phyloP scores from a whole-genome alignment of 2,113 vertebrate genomes.

The Cyphomyrus discorhynchus region DNA sequence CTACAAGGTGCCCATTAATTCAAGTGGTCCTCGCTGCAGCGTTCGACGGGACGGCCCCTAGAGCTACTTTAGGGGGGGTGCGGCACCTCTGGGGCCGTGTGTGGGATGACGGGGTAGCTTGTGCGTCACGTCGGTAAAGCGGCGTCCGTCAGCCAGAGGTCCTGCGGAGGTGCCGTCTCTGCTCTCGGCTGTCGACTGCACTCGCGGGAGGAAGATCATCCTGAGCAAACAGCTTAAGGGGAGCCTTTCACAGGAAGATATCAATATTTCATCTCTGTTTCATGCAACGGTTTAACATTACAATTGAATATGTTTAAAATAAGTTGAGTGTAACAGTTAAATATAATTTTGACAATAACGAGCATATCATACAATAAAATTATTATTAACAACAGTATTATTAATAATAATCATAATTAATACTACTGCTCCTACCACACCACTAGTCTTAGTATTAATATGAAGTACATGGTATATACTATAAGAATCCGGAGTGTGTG shows the following conservation, averaged over 20 bases:
- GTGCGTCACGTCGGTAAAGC: constrained; percentile 6
- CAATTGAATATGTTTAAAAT: neutral
- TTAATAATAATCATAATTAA: neutral
- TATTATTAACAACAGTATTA: neutral
- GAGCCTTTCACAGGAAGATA: neutral
- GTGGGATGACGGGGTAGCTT: neutral
- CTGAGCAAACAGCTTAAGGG: neutral
- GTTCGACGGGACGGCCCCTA: neutral
- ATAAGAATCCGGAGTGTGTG: neutral
- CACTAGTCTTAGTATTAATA: neutral
- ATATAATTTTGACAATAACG: neutral
- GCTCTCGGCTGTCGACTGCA: neutral
- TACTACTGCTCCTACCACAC: neutral
- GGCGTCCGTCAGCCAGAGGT: neutral
- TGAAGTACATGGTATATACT: neutral
- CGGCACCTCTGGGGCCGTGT: neutral
- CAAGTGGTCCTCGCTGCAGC: neutral
- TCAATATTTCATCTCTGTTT: neutral
- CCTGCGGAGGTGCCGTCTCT: neutral
- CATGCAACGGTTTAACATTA: neutral
- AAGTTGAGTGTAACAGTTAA: neutral
- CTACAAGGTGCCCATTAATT: neutral
- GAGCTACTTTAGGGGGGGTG: neutral
- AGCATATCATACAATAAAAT: neutral
- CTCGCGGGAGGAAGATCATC: neutral